Conservation (phyloP, 2,797 vertebrate genomes). For the Premnoplex brunnescens region DNA sequence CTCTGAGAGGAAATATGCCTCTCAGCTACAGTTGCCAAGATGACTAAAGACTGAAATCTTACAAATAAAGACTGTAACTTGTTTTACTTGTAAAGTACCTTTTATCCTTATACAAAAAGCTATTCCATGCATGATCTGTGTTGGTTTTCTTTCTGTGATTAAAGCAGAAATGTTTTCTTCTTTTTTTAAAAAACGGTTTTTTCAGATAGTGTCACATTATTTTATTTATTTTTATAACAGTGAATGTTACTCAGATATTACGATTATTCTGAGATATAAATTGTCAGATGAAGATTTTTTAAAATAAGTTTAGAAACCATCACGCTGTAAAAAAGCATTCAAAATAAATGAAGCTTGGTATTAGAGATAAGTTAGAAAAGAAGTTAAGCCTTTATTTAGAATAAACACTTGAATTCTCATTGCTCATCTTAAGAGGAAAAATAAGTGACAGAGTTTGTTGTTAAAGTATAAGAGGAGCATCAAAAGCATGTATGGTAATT, state of each 20-base stretch:
- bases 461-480: not conserved
- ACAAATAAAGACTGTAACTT: not conserved
- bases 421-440: not conserved
- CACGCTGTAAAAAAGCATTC: not conserved
- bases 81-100: not conserved
- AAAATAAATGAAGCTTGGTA: not conserved
- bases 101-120: not conserved
- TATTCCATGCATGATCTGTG: accelerated
- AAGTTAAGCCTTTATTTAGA: not conserved
- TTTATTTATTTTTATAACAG: not conserved
- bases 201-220: not conserved
- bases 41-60: not conserved
- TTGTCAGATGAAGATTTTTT: not conserved
- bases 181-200: not conserved
- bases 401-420: not conserved
- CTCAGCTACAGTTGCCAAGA: not conserved
- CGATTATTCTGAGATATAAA: not conserved
- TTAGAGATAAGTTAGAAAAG: not conserved
- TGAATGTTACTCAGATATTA: not conserved
- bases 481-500: not conserved
- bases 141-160: not conserved
- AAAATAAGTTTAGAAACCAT: not conserved
- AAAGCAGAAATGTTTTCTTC: not conserved
- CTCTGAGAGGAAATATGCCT: not conserved
- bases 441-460: not conserved